Conservation (phyloP, 2,888 invertebrate species). For the Lagria hirta region DNA sequence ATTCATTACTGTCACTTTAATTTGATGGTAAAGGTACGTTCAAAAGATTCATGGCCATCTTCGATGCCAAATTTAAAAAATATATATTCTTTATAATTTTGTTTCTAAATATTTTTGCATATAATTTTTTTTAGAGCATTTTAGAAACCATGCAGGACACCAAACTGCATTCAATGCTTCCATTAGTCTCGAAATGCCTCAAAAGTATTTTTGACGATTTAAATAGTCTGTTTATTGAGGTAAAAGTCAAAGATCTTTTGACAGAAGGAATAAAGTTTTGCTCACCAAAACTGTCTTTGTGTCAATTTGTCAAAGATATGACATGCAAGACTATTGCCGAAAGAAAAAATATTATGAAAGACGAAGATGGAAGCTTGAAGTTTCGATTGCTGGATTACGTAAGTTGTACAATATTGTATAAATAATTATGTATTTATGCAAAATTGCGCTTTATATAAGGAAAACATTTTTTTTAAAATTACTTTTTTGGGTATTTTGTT, state of each 20-base stretch:
- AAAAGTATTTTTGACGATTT: slow-evolving; percentile 5
- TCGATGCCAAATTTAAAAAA: too few species aligned
- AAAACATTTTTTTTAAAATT: too few species aligned
- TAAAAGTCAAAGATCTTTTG: slow-evolving; percentile 13
- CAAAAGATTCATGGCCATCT: too few species aligned
- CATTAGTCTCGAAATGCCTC: slow-evolving; percentile 5
- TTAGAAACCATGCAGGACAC: slow-evolving; percentile 8
- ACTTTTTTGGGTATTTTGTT: too few species aligned
- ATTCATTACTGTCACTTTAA: too few species aligned
- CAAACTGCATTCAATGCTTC: too few species aligned
- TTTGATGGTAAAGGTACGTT: too few species aligned
- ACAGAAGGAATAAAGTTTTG: slow-evolving; percentile 13
- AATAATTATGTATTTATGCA: too few species aligned
- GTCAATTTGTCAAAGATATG: slow-evolving; percentile 3
- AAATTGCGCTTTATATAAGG: too few species aligned
- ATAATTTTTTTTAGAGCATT: slow-evolving; percentile 4
- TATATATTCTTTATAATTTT: too few species aligned
- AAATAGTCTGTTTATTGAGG: slow-evolving; percentile 4
- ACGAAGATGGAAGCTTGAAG: slow-evolving; percentile 3
- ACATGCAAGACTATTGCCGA: slow-evolving; percentile 3
- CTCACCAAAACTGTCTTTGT: slow-evolving; percentile 1
- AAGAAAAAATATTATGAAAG: slow-evolving; percentile 10
- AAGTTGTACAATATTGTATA: too few species aligned
- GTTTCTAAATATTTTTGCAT: slow-evolving; percentile 4
- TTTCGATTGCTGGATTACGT: slow-evolving; percentile 15